These are phyloP conservation scores for Microtus pennsylvanicus DNA, from an alignment of 2,113 vertebrate species.

Conservation along the genomic window DNA sequence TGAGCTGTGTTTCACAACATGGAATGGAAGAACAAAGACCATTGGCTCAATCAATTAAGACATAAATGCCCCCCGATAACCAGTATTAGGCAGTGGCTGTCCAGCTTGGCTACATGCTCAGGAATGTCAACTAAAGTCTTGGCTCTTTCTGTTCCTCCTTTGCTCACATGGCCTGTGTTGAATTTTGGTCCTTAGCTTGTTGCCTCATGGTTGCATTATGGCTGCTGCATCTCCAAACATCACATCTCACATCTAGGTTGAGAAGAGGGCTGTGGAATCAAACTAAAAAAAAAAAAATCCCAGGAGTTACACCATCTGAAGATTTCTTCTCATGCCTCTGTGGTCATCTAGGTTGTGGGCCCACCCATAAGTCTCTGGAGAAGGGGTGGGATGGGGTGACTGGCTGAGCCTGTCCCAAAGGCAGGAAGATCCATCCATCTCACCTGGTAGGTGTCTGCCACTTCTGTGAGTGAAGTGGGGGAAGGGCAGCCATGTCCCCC, in stretches of 20 bases:
- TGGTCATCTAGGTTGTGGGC: background rate
- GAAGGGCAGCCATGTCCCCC: too few species aligned
- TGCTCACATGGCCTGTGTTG: background rate
- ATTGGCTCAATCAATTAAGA: background rate
- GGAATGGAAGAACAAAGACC: background rate
- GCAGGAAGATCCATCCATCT: too few species aligned
- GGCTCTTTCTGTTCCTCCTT: background rate
- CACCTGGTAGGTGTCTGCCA: background rate
- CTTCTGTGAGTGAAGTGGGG: background rate
- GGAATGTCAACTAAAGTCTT: background rate
- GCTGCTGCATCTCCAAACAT: background rate
- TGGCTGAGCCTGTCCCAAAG: background rate
- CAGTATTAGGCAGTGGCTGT: background rate
- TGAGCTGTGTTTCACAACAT: background rate
- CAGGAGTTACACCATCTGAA: background rate
- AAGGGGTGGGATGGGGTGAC: accelerated
- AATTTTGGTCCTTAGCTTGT: background rate
- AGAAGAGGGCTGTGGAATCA: background rate
- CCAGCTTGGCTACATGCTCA: background rate
- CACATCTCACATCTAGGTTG: background rate
- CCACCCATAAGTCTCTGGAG: background rate
- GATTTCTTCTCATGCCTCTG: background rate
- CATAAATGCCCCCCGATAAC: background rate
- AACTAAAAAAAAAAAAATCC: background rate
- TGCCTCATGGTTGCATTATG: background rate